Conservation (phyloP, 2,888 invertebrate genomes). For the Heliconius sara region DNA sequence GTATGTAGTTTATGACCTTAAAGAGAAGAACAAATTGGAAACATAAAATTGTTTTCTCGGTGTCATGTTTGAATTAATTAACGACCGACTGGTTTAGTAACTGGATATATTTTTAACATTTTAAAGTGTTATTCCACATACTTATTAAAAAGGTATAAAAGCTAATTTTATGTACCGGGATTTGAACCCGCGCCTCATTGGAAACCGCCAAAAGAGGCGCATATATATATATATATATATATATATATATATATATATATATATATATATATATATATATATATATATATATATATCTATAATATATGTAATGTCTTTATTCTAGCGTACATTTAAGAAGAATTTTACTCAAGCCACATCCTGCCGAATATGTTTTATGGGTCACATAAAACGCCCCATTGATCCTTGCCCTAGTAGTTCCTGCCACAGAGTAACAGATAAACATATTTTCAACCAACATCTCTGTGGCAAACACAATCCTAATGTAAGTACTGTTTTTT, state of each 20-base stretch:
- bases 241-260: neutral
- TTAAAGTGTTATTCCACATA: neutral
- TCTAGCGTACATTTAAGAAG: neutral
- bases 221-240: too few species aligned
- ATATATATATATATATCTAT: neutral
- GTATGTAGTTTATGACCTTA: slow-evolving; percentile 27
- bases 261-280: neutral
- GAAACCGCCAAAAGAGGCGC: too few species aligned
- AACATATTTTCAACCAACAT: neutral
- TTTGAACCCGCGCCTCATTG: too few species aligned
- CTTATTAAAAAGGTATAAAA: neutral
- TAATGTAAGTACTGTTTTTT: too few species aligned
- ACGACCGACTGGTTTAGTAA: slow-evolving; percentile 4
- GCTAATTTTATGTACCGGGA: too few species aligned
- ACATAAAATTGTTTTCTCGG: slow-evolving; percentile 36
- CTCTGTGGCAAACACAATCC: neutral
- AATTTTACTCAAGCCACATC: slow-evolving; percentile 24
- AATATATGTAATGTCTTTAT: neutral
- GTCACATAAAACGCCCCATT: slow-evolving; percentile 40
- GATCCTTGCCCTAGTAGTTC: slow-evolving; percentile 27
- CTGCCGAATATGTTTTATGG: slow-evolving; percentile 31
- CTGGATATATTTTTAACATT: neutral
- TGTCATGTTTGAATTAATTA: slow-evolving; percentile 39
- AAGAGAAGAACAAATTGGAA: slow-evolving; percentile 36
- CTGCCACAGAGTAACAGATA: slow-evolving; percentile 24